phyloP scores from a whole-genome alignment of 2,113 vertebrate genomes.

The Archocentrus centrarchus region DNA sequence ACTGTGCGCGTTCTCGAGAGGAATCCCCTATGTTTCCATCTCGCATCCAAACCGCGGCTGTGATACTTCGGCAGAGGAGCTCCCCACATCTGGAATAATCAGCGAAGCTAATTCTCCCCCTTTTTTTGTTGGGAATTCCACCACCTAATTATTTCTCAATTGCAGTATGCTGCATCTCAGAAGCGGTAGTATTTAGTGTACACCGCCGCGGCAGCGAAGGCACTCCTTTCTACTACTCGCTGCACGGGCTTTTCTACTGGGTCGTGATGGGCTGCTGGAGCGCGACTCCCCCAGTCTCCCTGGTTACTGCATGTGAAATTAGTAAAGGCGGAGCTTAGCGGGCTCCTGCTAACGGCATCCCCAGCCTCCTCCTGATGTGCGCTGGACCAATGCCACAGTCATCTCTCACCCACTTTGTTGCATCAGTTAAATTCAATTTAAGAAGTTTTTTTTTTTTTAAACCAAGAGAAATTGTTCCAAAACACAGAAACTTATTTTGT shows the following conservation, averaged over 20 bases:
- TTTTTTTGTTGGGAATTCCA: neutral
- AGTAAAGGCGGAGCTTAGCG: constrained; percentile 48
- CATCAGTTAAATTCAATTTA: neutral
- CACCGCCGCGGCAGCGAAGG: constrained; percentile 5
- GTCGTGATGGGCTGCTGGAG: constrained; percentile 70
- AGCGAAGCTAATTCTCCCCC: constrained; percentile 10
- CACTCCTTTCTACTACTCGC: constrained; percentile 31
- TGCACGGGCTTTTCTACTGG: constrained; percentile 58
- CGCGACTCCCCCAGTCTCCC: constrained; percentile 70
- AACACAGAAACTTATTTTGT: neutral
- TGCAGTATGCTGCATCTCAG: constrained; percentile 24
- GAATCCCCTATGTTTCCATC: constrained; percentile 78
- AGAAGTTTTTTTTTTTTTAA: neutral
- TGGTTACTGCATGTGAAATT: constrained; percentile 76
- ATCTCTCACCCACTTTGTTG: constrained; percentile 2
- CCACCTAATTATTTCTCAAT: neutral
- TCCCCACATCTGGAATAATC: constrained; percentile 78
- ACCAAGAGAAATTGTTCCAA: neutral
- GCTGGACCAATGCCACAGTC: constrained; percentile 32
- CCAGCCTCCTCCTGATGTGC: constrained; percentile 42
- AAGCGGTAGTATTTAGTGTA: neutral
- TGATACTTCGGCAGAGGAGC: constrained; percentile 71
- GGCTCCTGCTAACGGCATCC: constrained; percentile 69
- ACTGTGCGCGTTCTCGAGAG: constrained; percentile 66
- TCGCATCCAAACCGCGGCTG: constrained; percentile 77